Evolutionary conservation across 2,888 invertebrate species (phyloP), one percentile per base, ranked within the genome.

Genomic region (Empis livida): DNA sequence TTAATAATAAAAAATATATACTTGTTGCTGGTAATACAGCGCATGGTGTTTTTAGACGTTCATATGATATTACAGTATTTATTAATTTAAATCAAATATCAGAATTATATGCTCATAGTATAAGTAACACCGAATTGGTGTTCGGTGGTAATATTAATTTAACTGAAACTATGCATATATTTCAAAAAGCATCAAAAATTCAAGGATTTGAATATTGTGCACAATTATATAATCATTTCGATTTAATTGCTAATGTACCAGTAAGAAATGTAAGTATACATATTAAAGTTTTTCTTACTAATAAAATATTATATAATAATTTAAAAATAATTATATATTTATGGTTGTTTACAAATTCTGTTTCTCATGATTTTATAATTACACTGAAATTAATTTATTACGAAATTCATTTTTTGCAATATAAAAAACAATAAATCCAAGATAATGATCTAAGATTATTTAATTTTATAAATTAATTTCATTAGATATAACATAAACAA

Each of bases 11-110:
- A 4, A 79, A 40, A 13, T 81, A 79, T 53, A 73, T 77, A 61
- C 60, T 85, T 10, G 73, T 84, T 2, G 78, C 77, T 30, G 85
- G 85, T 11, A 83, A 84, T 59, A 84, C 84, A 3, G 81, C 78
- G 13, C 77, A 76, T 65, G 86, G 85, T 5, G 62, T 68, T 11
- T 67, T 59, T 51, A 61, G 62, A 10, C 37, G 52, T 16, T 42
- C 38, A n/a, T 20, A 39, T 13, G 37, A 48, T 35, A 45, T 53
- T 47, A 67, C 72, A 52, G 60, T 76, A 6, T 73, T 78, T 43
- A 77, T 84, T 48, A 80, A 83, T 55, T 68, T 83, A 37, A 74
- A 74, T 1, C 71, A 72, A 5, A 73, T 84, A 30, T 65, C 67
- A 5, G 72, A 76, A 27, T 59, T 84, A 11, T 73, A 73, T 49